Conservation (phyloP, 35 echinoderm and acorn worm genomes). For the Patiria miniata region DNA sequence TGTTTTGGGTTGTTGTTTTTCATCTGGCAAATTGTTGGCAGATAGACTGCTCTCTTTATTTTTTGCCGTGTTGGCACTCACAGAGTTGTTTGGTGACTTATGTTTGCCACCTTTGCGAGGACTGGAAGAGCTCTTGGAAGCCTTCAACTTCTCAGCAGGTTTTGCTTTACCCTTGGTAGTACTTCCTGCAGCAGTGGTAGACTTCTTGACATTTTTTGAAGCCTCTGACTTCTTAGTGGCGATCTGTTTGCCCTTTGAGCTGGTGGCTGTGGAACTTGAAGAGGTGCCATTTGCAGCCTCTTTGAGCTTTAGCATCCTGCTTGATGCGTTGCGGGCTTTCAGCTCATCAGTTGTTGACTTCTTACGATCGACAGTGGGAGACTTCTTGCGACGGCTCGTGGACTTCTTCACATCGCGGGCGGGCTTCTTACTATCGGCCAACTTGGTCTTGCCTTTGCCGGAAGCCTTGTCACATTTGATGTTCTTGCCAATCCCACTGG, state of each 20-base stretch:
- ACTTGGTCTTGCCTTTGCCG: not conserved
- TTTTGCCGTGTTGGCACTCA: not conserved
- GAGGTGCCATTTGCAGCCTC: not conserved
- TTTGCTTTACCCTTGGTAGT: not conserved
- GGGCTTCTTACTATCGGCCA: not conserved
- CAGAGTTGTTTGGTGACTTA: not conserved
- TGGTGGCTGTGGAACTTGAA: no score
- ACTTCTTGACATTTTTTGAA: not conserved
- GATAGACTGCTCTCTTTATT: not conserved
- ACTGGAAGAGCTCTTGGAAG: not conserved
- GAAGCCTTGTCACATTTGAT: no score
- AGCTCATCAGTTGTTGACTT: not conserved
- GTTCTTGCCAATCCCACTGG: not conserved
- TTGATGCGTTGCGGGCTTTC: not conserved
- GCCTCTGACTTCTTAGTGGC: no score
- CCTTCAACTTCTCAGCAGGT: not conserved
- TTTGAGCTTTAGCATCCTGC: constrained; percentile 7
- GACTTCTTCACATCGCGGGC: not conserved
- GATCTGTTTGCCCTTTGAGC: no score
- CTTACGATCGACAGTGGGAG: not conserved
- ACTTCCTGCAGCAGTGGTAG: not conserved
- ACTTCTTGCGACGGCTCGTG: not conserved
- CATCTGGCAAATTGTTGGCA: not conserved
- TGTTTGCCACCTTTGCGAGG: not conserved
- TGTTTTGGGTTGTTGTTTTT: not conserved